phyloP scores from a whole-genome alignment of 2,113 vertebrate species.

The Zapornia atra region DNA sequence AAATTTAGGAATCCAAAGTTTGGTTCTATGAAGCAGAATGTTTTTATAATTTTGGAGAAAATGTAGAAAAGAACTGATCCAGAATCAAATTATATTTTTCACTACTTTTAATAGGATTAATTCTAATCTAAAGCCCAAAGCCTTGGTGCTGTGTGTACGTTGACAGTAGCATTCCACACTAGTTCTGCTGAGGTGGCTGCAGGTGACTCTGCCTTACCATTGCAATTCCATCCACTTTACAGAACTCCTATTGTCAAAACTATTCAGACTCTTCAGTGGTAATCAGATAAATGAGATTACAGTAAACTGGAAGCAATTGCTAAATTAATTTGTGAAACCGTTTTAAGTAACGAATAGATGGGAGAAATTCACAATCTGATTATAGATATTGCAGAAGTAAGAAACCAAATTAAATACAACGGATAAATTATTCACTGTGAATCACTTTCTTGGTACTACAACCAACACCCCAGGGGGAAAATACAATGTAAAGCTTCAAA shows the following conservation, averaged over 20 bases:
- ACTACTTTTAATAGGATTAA: not conserved
- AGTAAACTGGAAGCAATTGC: not conserved
- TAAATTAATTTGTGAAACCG: conserved; percentile 20
- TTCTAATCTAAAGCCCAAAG: not conserved
- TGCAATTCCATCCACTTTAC: not conserved
- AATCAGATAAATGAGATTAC: not conserved
- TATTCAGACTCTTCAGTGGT: not conserved
- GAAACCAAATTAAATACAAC: conserved; percentile 16
- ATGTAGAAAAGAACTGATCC: not conserved
- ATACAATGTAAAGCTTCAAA: not conserved
- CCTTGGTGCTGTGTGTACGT: not conserved
- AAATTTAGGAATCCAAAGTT: not conserved
- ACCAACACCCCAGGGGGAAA: not conserved
- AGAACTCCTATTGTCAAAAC: not conserved
- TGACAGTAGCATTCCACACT: not conserved
- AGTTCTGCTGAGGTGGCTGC: not conserved
- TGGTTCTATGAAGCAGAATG: not conserved
- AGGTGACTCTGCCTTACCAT: not conserved
- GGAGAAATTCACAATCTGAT: conserved; percentile 33
- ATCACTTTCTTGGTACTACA: not conserved
- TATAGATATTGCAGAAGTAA: conserved; percentile 11
- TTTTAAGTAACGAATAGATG: not conserved
- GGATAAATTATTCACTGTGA: conserved; percentile 19
- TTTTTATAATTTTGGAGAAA: not conserved
- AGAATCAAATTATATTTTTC: not conserved